Conservation (phyloP, 2,113 vertebrate genomes). For the Gopherus flavomarginatus region DNA sequence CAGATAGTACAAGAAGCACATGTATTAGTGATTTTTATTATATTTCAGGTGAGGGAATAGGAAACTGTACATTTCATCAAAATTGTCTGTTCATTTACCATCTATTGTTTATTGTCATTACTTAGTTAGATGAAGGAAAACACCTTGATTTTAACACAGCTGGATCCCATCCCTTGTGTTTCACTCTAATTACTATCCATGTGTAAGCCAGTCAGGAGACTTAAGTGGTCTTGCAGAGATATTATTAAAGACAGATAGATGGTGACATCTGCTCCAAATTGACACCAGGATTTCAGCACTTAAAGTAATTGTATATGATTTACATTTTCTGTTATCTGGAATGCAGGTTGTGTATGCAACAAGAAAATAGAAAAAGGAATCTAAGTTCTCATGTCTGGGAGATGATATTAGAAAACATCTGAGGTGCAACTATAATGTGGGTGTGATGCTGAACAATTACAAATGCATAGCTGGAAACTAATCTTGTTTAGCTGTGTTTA, state of each 20-base stretch:
- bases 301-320: slow-evolving; percentile 9
- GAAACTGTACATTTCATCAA: background rate
- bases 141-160: slow-evolving; percentile 44
- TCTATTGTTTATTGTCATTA: background rate
- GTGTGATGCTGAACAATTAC: background rate
- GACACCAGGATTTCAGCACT: background rate
- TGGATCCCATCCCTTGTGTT: slow-evolving; percentile 36
- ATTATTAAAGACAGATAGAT: slow-evolving; percentile 32
- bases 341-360: background rate
- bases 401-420: background rate
- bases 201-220: slow-evolving; percentile 24
- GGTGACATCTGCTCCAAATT: slow-evolving; percentile 48
- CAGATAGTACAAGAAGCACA: rapidly evolving
- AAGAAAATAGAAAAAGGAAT: background rate
- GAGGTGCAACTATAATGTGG: background rate
- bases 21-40: rapidly evolving
- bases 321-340: background rate
- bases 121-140: slow-evolving; percentile 35
- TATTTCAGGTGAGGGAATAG: background rate
- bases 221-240: slow-evolving; percentile 5
- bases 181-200: slow-evolving; percentile 40
- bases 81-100: background rate
- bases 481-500: background rate
- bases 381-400: background rate
- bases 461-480: background rate